These are phyloP conservation scores for Elmis aenea DNA, from an alignment of 2,888 invertebrate species.

Conservation along the genomic window DNA sequence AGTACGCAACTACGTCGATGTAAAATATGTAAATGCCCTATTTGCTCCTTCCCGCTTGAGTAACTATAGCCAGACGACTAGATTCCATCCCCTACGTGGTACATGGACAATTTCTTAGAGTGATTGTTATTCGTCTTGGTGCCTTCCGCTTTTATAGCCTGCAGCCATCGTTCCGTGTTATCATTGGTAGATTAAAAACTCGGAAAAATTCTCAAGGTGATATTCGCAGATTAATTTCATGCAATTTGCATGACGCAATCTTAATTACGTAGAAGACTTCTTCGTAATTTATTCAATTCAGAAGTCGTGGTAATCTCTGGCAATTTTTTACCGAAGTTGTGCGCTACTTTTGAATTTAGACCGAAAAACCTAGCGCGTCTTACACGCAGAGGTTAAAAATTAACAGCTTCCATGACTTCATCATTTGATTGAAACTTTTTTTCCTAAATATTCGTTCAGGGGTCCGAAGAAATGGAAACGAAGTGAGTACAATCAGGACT, in stretches of 20 bases:
- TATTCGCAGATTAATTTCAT: conserved; percentile 33
- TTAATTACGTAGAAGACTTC: conserved; percentile 28
- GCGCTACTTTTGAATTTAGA: no score
- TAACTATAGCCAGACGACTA: conserved; percentile 32
- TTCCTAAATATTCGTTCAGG: no score
- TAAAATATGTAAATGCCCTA: conserved; percentile 41
- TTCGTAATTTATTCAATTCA: conserved; percentile 13
- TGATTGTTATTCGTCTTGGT: conserved; percentile 26
- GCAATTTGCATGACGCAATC: conserved; percentile 36
- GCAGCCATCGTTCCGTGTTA: conserved; percentile 27
- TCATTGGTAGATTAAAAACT: conserved; percentile 28
- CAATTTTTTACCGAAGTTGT: no score
- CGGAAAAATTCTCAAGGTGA: conserved; percentile 16
- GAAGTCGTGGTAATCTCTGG: no score
- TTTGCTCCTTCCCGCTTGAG: conserved; percentile 34
- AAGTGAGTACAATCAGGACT: no score
- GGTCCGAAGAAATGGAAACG: no score
- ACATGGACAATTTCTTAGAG: conserved; percentile 29
- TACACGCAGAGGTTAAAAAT: no score
- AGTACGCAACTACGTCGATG: conserved; percentile 32
- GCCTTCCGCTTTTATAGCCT: conserved; percentile 28
- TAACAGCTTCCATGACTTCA: no score
- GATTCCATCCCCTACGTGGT: conserved; percentile 26
- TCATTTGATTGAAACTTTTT: no score
- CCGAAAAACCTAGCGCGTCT: no score